phyloP scores from a whole-genome alignment of 2,888 invertebrate species.

The Dusona sp. region DNA sequence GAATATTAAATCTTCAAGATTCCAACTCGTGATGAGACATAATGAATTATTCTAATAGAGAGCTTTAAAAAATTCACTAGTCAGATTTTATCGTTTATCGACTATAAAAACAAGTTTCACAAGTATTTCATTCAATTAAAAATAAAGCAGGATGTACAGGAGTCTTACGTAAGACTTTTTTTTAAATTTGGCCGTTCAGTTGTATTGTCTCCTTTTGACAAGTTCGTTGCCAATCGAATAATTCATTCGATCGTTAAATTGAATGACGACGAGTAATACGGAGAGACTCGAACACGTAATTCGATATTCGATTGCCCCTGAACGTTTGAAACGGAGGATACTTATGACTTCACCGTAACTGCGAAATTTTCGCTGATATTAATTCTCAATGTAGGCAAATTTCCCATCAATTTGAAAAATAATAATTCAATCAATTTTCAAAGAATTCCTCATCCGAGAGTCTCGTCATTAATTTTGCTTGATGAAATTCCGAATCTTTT shows the following conservation, averaged over 20 bases:
- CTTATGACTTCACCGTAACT: background rate
- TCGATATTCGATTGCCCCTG: no score
- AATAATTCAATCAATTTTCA: conserved; percentile 4
- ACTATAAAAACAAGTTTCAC: background rate
- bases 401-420: background rate
- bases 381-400: conserved; percentile 9
- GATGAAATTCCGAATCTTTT: background rate
- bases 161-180: background rate
- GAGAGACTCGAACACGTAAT: no score
- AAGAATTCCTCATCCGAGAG: background rate
- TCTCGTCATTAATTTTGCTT: conserved; percentile 22
- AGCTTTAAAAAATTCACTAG: background rate
- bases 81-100: no score
- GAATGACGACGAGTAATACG: background rate
- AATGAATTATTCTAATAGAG: no score
- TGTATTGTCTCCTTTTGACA: background rate
- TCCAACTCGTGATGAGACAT: no score
- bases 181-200: background rate
- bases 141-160: no score
- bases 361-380: conserved; percentile 7
- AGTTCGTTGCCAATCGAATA: background rate
- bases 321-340: background rate
- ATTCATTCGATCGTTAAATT: background rate
- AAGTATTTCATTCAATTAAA: background rate
- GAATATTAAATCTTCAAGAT: no score